These are phyloP conservation scores for Strongylocentrotus purpuratus DNA, from an alignment of 35 echinoderm and acorn worm species.

Conservation along the genomic window DNA sequence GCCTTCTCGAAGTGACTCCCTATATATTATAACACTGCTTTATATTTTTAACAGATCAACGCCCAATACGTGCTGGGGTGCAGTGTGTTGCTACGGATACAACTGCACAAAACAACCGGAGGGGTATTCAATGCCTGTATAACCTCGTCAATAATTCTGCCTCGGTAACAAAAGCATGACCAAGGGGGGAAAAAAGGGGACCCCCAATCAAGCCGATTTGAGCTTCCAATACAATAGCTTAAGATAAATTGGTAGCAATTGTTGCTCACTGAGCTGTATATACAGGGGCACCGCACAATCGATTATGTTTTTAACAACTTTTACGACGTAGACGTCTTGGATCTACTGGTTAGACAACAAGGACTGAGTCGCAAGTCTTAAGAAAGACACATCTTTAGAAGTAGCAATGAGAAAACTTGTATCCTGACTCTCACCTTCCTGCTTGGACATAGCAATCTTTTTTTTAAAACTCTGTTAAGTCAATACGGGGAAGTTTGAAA, in stretches of 20 bases:
- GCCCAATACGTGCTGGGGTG: neutral
- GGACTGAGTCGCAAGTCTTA: neutral
- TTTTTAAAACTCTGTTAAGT: too few species aligned
- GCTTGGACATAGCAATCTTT: too few species aligned
- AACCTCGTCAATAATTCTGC: neutral
- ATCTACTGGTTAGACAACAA: neutral
- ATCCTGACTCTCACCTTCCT: too few species aligned
- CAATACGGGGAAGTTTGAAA: too few species aligned
- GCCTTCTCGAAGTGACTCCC: neutral
- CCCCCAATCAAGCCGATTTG: conserved; percentile 8
- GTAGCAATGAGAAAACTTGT: neutral
- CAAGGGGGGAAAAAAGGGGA: neutral
- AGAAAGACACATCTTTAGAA: neutral
- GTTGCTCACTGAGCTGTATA: neutral
- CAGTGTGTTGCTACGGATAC: neutral
- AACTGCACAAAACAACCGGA: neutral
- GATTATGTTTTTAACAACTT: neutral
- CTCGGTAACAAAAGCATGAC: neutral
- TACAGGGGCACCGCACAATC: neutral
- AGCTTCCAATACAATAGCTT: neutral
- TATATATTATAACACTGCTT: neutral
- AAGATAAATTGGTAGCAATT: neutral
- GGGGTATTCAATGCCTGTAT: neutral
- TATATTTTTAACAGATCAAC: neutral
- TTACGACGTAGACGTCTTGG: neutral